Percentiles rank a stretch among this genome's conserved stretches.
Conservation (phyloP, 2,797 vertebrate genomes). For the Eulemur coronatus region DNA sequence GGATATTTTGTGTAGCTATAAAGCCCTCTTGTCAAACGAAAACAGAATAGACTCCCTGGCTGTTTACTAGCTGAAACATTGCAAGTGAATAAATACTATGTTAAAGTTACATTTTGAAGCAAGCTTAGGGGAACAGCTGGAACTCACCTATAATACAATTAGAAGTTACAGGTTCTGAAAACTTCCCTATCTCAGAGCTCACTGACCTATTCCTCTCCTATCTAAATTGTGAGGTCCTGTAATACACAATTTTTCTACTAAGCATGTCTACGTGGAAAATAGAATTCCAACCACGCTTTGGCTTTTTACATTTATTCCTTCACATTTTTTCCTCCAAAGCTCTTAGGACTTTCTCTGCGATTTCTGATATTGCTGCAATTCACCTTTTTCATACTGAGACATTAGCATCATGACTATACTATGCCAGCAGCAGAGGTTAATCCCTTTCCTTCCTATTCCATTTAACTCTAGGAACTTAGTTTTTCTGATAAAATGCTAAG, state of each 20-base stretch:
- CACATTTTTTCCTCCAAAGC: not conserved
- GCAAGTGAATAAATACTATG: constrained; percentile 39
- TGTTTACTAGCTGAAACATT: constrained; percentile 45
- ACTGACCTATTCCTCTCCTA: not conserved
- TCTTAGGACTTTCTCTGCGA: constrained; percentile 56
- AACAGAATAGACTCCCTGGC: constrained; percentile 34
- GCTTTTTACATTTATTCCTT: constrained; percentile 50
- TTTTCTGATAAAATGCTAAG: constrained; percentile 54
- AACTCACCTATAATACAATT: constrained; percentile 53
- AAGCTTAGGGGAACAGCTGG: constrained; percentile 16
- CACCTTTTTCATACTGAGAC: constrained; percentile 55
- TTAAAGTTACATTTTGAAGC: constrained; percentile 61
- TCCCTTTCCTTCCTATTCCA: constrained; percentile 49
- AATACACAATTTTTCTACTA: not conserved
- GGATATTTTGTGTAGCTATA: constrained; percentile 53
- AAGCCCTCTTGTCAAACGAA: constrained; percentile 45
- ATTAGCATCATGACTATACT: constrained; percentile 28
- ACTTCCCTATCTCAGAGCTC: constrained; percentile 61
- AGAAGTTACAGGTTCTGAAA: constrained; percentile 67
- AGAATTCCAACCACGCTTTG: constrained; percentile 9
- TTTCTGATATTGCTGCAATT: constrained; percentile 58
- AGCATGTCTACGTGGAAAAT: constrained; percentile 40
- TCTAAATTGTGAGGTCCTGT: constrained; percentile 10
- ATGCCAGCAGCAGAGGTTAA: constrained; percentile 52
- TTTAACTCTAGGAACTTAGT: constrained; percentile 69